Evolutionary conservation across 2,113 vertebrate genomes (phyloP), one percentile per base, ranked within the genome.

Genomic region (Gopherus evgoodei): DNA sequence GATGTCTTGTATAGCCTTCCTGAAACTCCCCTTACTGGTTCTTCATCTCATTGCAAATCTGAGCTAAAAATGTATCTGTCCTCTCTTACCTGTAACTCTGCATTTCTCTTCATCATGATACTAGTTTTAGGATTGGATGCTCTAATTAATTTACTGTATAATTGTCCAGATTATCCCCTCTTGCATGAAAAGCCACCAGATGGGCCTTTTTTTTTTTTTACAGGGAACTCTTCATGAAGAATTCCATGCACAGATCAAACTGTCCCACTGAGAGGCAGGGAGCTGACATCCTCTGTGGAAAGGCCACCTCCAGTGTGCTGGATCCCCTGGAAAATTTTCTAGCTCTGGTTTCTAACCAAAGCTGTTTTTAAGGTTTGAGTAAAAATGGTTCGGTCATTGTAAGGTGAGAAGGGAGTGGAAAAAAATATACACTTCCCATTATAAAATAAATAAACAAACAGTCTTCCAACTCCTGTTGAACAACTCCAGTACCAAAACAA

Each of bases 361-460:
- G 38, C 17, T 50, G 21, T 84, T 49, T 76, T 47, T 88, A 54
- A 44, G 81, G 84, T 90, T 90, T 90, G 82, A 91, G 24, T 8
- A 94, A 91, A 95, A 94, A 56, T 17, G 4, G 19, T 84, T 96
- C 49, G 17, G 5, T 59, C 90, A 93, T 95, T 93, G 89, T 84
- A 86, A 65, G 0, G 5, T 86, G 88, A 93, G 75, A 84, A 8
- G 90, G 6, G 27, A 95, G 65, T 85, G 84, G 93, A 5, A 31
- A 96, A 95, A 96, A 96, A 89, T 19, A 79, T 57, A 42, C 81
- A n/a, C 29, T 75, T 93, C 75, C 93, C 76, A 47, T 90, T 89
- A 52, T 1, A 87, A 50, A 2, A 16, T 17, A 49, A 27, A 81
- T 35, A 31, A 81, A 52, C 76, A 69, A 90, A 59, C 84, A 47